Base-by-base conservation (phyloP, 23 tunicate genomes). In the Oikopleura vanhoeffeni region DNA sequence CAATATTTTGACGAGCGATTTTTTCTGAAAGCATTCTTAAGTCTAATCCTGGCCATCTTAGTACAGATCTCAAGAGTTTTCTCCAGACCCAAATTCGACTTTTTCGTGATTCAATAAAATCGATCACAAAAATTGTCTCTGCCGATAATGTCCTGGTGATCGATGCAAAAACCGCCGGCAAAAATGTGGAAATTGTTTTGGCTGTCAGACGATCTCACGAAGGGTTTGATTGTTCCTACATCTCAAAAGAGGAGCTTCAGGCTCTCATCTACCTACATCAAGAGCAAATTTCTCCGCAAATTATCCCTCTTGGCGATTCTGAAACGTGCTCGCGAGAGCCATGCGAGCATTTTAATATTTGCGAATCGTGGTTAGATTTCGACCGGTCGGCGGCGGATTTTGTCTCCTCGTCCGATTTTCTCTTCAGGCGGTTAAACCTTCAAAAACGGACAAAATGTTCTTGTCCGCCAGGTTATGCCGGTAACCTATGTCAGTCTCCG, bases 271-370 rank as follows among this genome's bases (percentile, higher is more conserved):
- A 71, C 79, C 79, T 71, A 3, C 27, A 71, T 13, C 79, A 71
- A 2, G 34, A 38, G 34, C 36, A 71, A 32, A 71, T 71, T 30
- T 2, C 3, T 4, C 79, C 79, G 38, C 34, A 30, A 71, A 71
- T 71, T 13, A 2, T 30, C 4, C 34, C 27, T 32, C 34, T 71
- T 2, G 35, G 38, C 38, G 79, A 71, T 32, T 71, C 79, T 4
- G 79, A 71, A 71, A 71, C 79, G 3, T 71, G 79, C 79, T 71
- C 79, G 27, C 27, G 34, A 24, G 79, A 71, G 38, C 79, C 79
- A 2, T 71, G 79, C 35, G 34, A 71, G 35, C 34, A 18, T 71
- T 71, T 71, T 38, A 71, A 71, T 30, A 71, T 71, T 71, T 71
- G 79, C 79, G 79, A 13, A 13, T 30, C 79, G 4, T 18, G 79